Base-by-base conservation (phyloP, 2,888 invertebrate genomes). In the Lottia scabra region DNA sequence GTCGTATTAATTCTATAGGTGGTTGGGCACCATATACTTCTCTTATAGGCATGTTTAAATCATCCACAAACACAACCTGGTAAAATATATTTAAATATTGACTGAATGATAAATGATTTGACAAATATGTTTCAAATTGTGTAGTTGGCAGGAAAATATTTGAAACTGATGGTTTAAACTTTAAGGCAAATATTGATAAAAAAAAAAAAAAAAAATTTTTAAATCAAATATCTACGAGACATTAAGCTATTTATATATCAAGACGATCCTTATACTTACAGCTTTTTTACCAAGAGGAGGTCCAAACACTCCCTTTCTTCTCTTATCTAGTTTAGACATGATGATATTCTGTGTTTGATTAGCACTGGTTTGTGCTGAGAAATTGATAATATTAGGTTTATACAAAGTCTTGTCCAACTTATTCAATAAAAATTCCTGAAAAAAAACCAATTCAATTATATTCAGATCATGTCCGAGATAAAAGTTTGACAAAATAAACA, bases 321-420 rank as follows among this genome's bases (percentile, higher is more conserved):
- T 92, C 88, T 96, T 97, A 88, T 97, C 97, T 81, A 98, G 90
- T 89, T 97, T 97, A 4, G 94, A 94, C 96, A 97, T 96, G 65
- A 98, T 95, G 70, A 97, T 96, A 85, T 96, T 96, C 90, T 98
- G 97, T 0, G 96, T 96, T 89, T 96, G 96, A 90, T 95, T 96
- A 45, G 97, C 96, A 23, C 95, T 94, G 0, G 97, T 97, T 91
- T 97, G 96, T 0, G 97, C 97, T 0, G 97, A 97, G 89, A 98
- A 98, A 80, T 95, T 96, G 84, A 98, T 93, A 78, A 96, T 94
- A 48, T 96, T 90, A 0, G 97, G 96, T 84, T 95, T 95, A 87
- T 94, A 97, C 0, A 93, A 88, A 65, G 93, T 92, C 0, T 94
- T 93, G 85, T 97, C 93, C 76, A 96, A 93, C 87, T 93, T 93